Base-by-base conservation (phyloP, 1,140 invertebrate genomes). In the Drosophila sulfurigaster region DNA sequence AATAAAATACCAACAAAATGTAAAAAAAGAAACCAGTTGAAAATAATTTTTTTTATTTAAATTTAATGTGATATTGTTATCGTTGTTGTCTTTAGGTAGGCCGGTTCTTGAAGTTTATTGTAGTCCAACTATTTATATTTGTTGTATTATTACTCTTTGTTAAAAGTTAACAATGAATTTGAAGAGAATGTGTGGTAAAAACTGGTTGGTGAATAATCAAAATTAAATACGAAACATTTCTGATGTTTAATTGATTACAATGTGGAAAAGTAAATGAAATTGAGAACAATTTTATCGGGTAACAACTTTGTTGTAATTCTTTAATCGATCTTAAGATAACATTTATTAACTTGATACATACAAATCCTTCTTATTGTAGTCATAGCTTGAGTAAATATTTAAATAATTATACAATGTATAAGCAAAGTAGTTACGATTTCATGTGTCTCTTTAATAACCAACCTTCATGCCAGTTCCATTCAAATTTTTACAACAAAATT, bases 11-110 rank as follows among this genome's bases (percentile, higher is more conserved):
- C 15, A 60, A 60, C 5, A 63, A 45, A 64, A 57, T 10, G 32
- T 38, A n/a, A 6, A 58, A 46, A 60, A 49, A 6, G 56, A 67
- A 73, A 60, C 51, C 28, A 60, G 64, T 54, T 46, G 15, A 45
- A 51, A 66, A 58, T 59, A 10, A 25, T 16, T 58, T 58, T 58
- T 60, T 13, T 43, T 59, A 43, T 28, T 62, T 46, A n/a, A 60
- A 13, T 25, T 5, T 13, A 43, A 43, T 43, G n/a, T n/a, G 3
- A 43, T 43, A 43, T 43, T 43, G n/a, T 43, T 43, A 43, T 43
- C 5, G 41, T 43, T n/a, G n/a, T 43, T 43, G 41, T 43, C 11
- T 43, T 5, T 13, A n/a, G n/a, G 11, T 13, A n/a, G 41, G 41
- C 11, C n/a, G 41, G 41, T 43, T 43, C n/a, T 43, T 13, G 11